phyloP scores from a whole-genome alignment of 2,888 invertebrate genomes.

The Cephalotes varians region DNA sequence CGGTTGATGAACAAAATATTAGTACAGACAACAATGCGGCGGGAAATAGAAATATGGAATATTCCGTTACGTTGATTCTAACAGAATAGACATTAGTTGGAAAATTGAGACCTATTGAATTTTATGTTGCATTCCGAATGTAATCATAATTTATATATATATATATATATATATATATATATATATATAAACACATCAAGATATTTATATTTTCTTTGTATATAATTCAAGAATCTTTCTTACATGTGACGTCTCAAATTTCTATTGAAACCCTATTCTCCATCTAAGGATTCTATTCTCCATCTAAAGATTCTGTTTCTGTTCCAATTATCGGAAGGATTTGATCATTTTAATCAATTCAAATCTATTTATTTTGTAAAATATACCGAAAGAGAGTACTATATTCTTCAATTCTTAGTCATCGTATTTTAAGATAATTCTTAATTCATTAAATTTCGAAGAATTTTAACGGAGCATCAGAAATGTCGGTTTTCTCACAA shows the following conservation, averaged over 20 bases:
- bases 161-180: no score
- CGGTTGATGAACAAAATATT: constrained; percentile 14
- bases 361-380: not conserved
- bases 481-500: constrained; percentile 2
- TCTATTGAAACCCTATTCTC: no score
- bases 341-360: not conserved
- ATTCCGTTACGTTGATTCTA: not conserved
- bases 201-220: not conserved
- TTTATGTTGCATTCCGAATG: not conserved
- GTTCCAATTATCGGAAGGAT: not conserved
- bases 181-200: no score
- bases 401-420: not conserved
- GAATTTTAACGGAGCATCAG: not conserved
- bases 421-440: not conserved
- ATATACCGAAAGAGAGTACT: not conserved
- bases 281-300: not conserved
- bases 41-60: not conserved
- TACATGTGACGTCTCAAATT: not conserved
- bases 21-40: constrained; percentile 2
- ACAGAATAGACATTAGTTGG: not conserved
- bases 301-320: not conserved
- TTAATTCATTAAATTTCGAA: not conserved
- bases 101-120: constrained; percentile 1
- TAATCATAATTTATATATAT: not conserved
- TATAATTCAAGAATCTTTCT: not conserved